phyloP scores from a whole-genome alignment of 2,113 vertebrate species.

The Lasiurus cinereus region DNA sequence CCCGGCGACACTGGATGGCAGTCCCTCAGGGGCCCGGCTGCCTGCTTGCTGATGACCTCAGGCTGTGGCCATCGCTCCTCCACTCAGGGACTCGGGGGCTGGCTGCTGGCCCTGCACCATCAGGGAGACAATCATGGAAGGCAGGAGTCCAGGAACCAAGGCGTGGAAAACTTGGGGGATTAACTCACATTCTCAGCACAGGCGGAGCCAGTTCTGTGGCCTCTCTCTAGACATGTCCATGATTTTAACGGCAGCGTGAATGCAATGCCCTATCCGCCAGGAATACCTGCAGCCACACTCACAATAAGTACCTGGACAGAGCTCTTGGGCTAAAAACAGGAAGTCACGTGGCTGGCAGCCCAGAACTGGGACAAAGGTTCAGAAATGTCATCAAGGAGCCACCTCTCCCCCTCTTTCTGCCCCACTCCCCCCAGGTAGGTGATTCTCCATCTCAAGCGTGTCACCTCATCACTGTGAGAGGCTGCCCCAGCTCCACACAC shows the following conservation, averaged over 20 bases:
- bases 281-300: not conserved
- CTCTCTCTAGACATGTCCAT: not conserved
- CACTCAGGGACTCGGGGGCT: accelerated
- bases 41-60: not conserved
- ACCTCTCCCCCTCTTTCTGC: not conserved
- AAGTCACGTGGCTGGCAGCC: not conserved
- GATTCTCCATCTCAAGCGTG: too few species aligned
- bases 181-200: not conserved
- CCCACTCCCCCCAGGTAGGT: not conserved
- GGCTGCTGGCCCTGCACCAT: not conserved
- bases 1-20: too few species aligned
- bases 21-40: not conserved
- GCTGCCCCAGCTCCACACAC: conserved; percentile 9
- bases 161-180: not conserved
- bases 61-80: accelerated
- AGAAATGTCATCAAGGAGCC: not conserved
- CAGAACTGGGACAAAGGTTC: not conserved
- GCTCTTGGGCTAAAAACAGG: not conserved
- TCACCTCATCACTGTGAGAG: not conserved
- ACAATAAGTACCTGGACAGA: not conserved
- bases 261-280: not conserved
- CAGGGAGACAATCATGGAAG: not conserved
- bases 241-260: not conserved
- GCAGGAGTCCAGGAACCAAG: not conserved
- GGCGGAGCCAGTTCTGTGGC: not conserved